Evolutionary conservation across 2,113 vertebrate species (phyloP).

Genomic region (Trachemys scripta): DNA sequence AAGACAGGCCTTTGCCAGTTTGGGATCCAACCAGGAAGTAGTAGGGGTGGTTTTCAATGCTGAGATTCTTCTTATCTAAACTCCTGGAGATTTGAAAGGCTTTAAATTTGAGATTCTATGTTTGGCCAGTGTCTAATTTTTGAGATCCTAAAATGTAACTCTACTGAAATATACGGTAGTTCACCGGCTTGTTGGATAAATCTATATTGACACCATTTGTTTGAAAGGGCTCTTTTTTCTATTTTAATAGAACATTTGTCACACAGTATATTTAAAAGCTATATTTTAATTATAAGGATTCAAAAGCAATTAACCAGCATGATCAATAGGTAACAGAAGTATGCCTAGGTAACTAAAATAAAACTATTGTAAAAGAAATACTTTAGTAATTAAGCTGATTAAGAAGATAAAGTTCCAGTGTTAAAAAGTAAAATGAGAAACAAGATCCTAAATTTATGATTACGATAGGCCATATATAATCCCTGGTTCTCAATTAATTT

Average conservation of each 20-base stretch:
- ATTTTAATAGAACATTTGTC: background rate
- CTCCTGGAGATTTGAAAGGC: background rate
- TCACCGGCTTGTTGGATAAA: background rate
- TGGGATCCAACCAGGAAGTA: background rate
- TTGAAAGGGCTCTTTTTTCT: background rate
- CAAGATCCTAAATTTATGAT: background rate
- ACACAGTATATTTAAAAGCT: background rate
- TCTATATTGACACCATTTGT: background rate
- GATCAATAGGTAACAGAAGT: background rate
- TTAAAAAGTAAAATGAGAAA: background rate
- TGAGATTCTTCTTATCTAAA: background rate
- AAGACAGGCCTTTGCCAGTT: background rate
- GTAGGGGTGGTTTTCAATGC: background rate
- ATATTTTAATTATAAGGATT: background rate
- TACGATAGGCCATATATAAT: background rate
- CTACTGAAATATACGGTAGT: background rate
- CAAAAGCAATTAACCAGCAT: background rate
- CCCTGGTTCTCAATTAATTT: background rate
- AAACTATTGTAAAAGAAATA: background rate
- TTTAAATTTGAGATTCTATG: background rate
- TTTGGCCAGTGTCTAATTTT: background rate
- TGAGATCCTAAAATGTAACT: background rate
- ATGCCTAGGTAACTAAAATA: background rate
- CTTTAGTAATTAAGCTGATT: background rate
- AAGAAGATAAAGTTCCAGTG: background rate